phyloP scores from a whole-genome alignment of 1,140 invertebrate genomes.

The Tetranychus urticae region DNA sequence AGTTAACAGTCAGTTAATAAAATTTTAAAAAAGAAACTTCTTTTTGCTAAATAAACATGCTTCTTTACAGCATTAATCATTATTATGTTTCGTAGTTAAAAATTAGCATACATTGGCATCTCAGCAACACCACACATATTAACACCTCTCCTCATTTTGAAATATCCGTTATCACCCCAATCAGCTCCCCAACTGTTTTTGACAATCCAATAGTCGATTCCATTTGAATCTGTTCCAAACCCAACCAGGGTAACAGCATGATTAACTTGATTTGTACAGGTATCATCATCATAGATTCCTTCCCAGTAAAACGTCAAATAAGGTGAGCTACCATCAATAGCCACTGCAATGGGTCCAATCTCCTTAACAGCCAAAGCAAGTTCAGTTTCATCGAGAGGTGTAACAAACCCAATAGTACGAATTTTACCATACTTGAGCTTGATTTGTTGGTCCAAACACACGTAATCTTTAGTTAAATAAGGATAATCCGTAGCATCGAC shows the following conservation, averaged over 20 bases:
- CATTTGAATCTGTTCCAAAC: slow-evolving; percentile 24
- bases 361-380: slow-evolving; percentile 61
- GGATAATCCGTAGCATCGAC: slow-evolving; percentile 52
- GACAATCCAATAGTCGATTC: slow-evolving; percentile 55
- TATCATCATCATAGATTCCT: neutral
- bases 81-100: neutral
- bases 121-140: slow-evolving; percentile 22
- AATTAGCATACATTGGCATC: neutral
- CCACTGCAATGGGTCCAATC: slow-evolving; percentile 70
- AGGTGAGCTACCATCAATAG: slow-evolving; percentile 49
- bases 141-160: slow-evolving; percentile 20
- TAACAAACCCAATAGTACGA: slow-evolving; percentile 68
- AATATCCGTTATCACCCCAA: slow-evolving; percentile 23
- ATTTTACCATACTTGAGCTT: slow-evolving; percentile 46
- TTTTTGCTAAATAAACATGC: too few species aligned
- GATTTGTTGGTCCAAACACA: slow-evolving; percentile 59
- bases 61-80: too few species aligned
- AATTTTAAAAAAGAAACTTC: too few species aligned
- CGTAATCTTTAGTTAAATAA: slow-evolving; percentile 49
- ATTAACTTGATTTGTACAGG: slow-evolving; percentile 13
- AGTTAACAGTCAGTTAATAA: too few species aligned
- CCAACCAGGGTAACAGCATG: slow-evolving; percentile 29
- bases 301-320: slow-evolving; percentile 19
- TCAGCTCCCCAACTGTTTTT: slow-evolving; percentile 63
- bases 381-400: slow-evolving; percentile 42